A percentile compares a stretch with the other conserved stretches of the same genome.
These are phyloP conservation scores for Corythucha ciliata DNA, from an alignment of 2,888 invertebrate species.

Conservation along the genomic window DNA sequence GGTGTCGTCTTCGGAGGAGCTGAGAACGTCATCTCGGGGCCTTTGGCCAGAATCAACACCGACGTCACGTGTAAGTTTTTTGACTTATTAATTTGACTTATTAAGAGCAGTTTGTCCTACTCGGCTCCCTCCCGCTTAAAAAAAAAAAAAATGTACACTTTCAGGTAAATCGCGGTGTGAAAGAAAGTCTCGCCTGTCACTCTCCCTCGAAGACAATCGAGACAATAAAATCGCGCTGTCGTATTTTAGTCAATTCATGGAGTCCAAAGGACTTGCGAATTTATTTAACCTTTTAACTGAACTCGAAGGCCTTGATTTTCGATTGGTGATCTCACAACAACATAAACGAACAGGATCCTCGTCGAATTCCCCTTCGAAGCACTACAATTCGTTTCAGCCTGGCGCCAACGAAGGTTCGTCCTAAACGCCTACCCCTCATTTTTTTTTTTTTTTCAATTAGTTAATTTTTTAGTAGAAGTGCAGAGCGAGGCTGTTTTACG, in stretches of 20 bases:
- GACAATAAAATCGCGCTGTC: conserved; percentile 68
- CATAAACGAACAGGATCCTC: conserved; percentile 8
- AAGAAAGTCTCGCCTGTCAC: conserved; percentile 55
- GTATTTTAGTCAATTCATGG: conserved; percentile 79
- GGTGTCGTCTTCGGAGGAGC: conserved; percentile 18
- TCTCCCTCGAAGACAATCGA: conserved; percentile 65
- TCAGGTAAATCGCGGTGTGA: conserved; percentile 23
- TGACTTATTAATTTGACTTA: too few species aligned
- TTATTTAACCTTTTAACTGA: conserved; percentile 69
- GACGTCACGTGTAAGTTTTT: conserved; percentile 26
- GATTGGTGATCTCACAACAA: not conserved
- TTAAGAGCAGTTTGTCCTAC: too few species aligned
- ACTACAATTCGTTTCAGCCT: not conserved
- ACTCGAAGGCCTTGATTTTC: conserved; percentile 48
- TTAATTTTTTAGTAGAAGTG: too few species aligned
- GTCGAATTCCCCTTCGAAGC: conserved; percentile 12
- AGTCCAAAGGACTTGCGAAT: conserved; percentile 56
- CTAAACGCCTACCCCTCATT: too few species aligned
- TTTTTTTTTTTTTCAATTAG: too few species aligned
- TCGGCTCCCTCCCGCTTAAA: not conserved
- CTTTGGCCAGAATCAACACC: conserved; percentile 26
- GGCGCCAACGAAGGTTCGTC: not conserved
- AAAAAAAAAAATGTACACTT: conserved; percentile 1
- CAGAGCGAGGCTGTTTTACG: too few species aligned
- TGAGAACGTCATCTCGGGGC: conserved; percentile 24